Base-by-base conservation (phyloP, 2,888 invertebrate genomes). In the Orchestes rusci region DNA sequence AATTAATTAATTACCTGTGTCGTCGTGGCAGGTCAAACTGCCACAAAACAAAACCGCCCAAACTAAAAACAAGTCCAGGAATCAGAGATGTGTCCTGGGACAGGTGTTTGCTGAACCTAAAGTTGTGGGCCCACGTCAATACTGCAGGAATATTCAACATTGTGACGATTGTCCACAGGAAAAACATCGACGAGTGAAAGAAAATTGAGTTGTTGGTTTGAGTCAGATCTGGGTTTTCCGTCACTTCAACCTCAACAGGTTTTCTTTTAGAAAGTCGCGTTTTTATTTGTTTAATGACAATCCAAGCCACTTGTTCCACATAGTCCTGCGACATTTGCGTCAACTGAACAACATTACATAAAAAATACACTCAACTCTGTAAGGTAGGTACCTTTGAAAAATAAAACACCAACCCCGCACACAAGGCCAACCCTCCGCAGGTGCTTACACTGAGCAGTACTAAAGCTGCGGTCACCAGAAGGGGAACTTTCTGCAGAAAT, bases 71-170 rank as follows among this genome's bases (percentile, higher is more conserved):
- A 3, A 80, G 53, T 16, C 77, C 78, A 1, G 77, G 71, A 30
- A 73, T 57, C 50, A 76, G 71, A 2, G 79, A 78, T 19, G 81
- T 79, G 65, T 85, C 85, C 2, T 76, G 73, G 41, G 72, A 68
- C 44, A 82, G 64, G 16, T 69, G 65, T 57, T 71, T 71, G 55
- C 66, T 73, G 55, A 73, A 74, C 53, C 79, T 77, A 57, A 81
- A 84, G 70, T 83, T 85, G 59, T 80, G 80, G 0, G 86, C 82
- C 89, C 89, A 90, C 3, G 85, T 82, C 30, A 89, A 63, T 12
- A 82, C 74, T 30, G 80, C 76, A 0, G 89, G 88, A 8, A 82
- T 54, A 66, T 84, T 84, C 28, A 86, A 68, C n/a, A 78, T 51
- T 0, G 84, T 73, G 19, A 80, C 72, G 12, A 78, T 62, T 39